Conservation (phyloP, 2,113 vertebrate species). For the Zosterops lateralis region DNA sequence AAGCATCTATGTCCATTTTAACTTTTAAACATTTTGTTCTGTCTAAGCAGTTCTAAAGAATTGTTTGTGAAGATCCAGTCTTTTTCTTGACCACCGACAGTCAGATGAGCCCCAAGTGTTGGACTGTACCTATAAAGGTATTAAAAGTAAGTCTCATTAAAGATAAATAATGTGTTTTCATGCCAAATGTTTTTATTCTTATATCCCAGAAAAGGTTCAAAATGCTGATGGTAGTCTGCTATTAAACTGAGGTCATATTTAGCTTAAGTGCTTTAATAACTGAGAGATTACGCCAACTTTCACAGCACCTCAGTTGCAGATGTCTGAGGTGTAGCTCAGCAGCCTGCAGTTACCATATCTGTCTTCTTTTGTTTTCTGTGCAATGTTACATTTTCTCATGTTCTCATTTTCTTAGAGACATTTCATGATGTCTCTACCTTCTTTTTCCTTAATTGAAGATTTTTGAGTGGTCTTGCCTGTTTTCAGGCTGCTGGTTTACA, state of each 20-base stretch:
- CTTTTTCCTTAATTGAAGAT: not conserved
- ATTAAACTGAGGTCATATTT: not conserved
- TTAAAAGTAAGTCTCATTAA: not conserved
- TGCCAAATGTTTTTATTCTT: not conserved
- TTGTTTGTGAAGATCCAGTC: not conserved
- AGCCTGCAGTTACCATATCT: not conserved
- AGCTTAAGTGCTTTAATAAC: not conserved
- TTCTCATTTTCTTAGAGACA: not conserved
- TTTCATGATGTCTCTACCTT: not conserved
- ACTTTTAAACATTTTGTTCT: not conserved
- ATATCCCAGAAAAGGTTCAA: not conserved
- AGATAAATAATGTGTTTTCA: not conserved
- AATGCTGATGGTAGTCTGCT: not conserved
- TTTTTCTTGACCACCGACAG: not conserved
- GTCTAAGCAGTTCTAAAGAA: not conserved
- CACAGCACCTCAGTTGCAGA: not conserved
- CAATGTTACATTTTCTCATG: not conserved
- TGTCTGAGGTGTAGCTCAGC: not conserved
- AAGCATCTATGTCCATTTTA: not conserved
- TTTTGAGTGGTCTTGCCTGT: not conserved
- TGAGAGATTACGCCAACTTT: not conserved
- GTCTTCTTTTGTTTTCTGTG: not conserved
- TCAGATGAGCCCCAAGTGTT: not conserved
- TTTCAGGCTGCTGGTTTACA: not conserved
- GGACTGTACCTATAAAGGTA: not conserved